Conservation (phyloP, 2,113 vertebrate genomes). For the Triplophysa dalaica region DNA sequence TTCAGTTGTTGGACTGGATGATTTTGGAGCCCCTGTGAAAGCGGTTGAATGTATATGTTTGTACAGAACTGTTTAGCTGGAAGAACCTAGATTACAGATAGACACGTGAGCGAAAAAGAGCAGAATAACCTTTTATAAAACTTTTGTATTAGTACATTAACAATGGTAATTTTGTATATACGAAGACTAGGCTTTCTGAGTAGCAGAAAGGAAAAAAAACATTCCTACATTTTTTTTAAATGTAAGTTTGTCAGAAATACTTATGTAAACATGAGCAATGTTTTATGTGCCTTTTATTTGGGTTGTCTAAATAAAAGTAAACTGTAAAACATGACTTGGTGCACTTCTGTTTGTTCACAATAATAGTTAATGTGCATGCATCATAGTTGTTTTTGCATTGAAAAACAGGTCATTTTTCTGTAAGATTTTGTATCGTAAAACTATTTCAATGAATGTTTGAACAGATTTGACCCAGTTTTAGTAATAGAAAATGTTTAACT, state of each 20-base stretch:
- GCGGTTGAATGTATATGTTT: constrained; percentile 94
- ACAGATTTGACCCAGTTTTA: background rate
- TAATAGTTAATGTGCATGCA: background rate
- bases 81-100: constrained; percentile 84
- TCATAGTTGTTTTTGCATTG: background rate
- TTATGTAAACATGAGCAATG: constrained; percentile 99
- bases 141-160: constrained; percentile 99
- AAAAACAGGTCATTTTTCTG: background rate
- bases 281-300: constrained; percentile 99
- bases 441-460: background rate
- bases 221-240: constrained; percentile 98
- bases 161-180: constrained; percentile 99
- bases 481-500: background rate
- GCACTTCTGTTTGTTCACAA: background rate
- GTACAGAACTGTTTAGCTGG: constrained; percentile 89
- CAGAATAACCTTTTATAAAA: constrained; percentile 97
- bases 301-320: constrained; percentile 99
- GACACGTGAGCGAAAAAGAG: constrained; percentile 78
- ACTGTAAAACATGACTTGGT: constrained; percentile 70
- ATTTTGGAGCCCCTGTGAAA: constrained; percentile 82
- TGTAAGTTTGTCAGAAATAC: constrained; percentile 99
- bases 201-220: constrained; percentile 92
- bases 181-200: constrained; percentile 98
- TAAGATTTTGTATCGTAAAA: too few species aligned
- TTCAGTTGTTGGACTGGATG: constrained; percentile 67